Evolutionary conservation across 1,140 invertebrate genomes (phyloP), one percentile per base, ranked within the genome.

Genomic region (Saccostrea echinata): DNA sequence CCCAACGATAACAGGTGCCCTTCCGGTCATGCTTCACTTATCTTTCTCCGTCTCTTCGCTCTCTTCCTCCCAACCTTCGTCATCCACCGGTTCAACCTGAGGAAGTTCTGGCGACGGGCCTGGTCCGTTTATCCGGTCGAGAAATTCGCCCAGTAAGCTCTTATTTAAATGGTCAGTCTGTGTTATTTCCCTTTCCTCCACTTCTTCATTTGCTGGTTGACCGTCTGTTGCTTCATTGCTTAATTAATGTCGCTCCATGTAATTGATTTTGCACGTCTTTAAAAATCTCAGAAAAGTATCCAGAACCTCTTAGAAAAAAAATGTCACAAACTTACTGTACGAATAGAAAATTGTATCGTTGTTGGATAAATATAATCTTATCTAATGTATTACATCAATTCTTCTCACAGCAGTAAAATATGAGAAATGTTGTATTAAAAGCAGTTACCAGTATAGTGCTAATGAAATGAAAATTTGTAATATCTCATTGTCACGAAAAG

Each of bases 101-200:
- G 68, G 27, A 76, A 76, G 68, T 76, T 76, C 68, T 24, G 68
- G 27, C 27, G 24, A 13, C 27, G 27, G 3, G 24, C 16, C 16
- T 30, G 13, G 27, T 27, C 24, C 27, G 9, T 93, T 92, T 6
- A 93, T 84, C 16, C 90, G 82, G 51, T 90, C 85, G 51, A 93
- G 85, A 88, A 93, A 93, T 4, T 91, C 88, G 13, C 57, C 76
- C 21, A 93, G 85, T 13, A 93, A 85, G 71, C 90, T 89, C 61
- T 91, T 92, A 84, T 93, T 93, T 52, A 93, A 82, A 64, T 93
- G 91, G 64, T 93, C 92, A 13, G 90, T 93, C 52, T 91, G 91
- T 30, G 91, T 91, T 55, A 89, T 88, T 86, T 93, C 88, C 27
- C 89, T 82, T 30, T 86, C 88, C 43, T 57, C 61, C 24, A 88